A percentile compares a stretch with the other conserved stretches of the same genome.
phyloP scores from a whole-genome alignment of 2,113 vertebrate species.

The Argyrosomus japonicus region DNA sequence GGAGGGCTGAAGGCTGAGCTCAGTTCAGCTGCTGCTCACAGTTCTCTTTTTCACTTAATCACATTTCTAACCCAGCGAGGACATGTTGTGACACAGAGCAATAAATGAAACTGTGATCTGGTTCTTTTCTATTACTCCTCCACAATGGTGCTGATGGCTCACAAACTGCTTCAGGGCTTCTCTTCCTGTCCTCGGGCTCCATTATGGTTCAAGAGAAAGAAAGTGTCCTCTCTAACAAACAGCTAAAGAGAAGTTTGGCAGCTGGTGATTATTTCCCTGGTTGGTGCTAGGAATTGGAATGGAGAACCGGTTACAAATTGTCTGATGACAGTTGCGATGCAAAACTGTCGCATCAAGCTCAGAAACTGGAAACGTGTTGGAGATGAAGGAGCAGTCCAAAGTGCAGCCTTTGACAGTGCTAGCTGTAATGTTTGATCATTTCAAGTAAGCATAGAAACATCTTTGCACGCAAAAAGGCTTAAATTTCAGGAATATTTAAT shows the following conservation, averaged over 20 bases:
- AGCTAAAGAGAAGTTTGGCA: background rate
- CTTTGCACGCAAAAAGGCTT: too few relatives aligned
- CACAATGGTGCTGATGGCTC: background rate
- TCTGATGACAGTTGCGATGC: too few relatives aligned
- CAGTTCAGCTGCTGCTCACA: background rate
- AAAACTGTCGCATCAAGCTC: too few relatives aligned
- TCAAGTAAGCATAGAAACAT: too few relatives aligned
- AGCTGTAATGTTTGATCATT: too few relatives aligned
- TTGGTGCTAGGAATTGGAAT: too few relatives aligned
- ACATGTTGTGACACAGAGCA: conserved; percentile 5
- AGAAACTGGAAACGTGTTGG: too few relatives aligned
- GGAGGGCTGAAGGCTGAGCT: background rate
- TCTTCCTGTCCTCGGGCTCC: background rate
- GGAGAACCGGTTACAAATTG: too few relatives aligned
- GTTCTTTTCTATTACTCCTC: background rate
- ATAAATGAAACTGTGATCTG: background rate
- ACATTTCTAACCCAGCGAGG: background rate
- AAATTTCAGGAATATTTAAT: too few relatives aligned
- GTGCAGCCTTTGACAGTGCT: too few relatives aligned
- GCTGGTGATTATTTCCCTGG: too few relatives aligned
- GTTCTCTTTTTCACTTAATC: background rate
- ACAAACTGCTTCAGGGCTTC: background rate
- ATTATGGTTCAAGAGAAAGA: background rate
- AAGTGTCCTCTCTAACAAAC: background rate
- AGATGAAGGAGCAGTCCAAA: too few relatives aligned